Evolutionary conservation across 1,140 invertebrate genomes (phyloP), one percentile per base, ranked within the genome.

Genomic region (Pectinophora gossypiella): DNA sequence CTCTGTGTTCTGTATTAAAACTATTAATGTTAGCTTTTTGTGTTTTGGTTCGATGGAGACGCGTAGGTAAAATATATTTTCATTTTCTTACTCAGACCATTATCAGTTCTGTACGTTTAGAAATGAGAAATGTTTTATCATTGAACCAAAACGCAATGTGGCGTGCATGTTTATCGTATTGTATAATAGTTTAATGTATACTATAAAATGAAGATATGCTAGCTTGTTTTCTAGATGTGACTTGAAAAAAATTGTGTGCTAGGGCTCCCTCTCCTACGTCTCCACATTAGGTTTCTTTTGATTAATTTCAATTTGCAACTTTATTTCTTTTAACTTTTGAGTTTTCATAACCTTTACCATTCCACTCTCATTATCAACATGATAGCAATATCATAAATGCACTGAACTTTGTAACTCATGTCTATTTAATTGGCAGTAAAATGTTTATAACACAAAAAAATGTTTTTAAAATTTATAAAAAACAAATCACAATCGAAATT

Each of bases 11-110:
- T 84, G 74, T 87, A 76, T 72, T 73, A 57, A 72, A 72, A 59
- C 50, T 75, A 79, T 87, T 85, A 83, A 87, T 85, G 82, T 85
- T 82, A 85, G 82, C 80, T 85, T 85, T 72, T 85, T 85, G 78
- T 79, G 82, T 83, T 85, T 65, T 87, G 84, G 84, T 85, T 85
- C 84, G 76, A 82, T 83, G 77, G 63, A 67, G 61, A 65, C 58
- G 56, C 48, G 54, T 68, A 56, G 66, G 68, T 68, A 64, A 42
- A 56, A 62, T 65, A 59, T 50, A 22, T 13, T 47, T 27, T 54
- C 46, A 36, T 50, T 57, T 48, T 54, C 38, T 64, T 66, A 59
- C 53, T 67, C 62, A 65, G 50, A 64, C 48, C 13, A 44, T 36
- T 64, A 64, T 44, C 64, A 19, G 52, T 42, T 76, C 75, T 76